Conservation (phyloP, 2,113 vertebrate species). For the Gopherus flavomarginatus region DNA sequence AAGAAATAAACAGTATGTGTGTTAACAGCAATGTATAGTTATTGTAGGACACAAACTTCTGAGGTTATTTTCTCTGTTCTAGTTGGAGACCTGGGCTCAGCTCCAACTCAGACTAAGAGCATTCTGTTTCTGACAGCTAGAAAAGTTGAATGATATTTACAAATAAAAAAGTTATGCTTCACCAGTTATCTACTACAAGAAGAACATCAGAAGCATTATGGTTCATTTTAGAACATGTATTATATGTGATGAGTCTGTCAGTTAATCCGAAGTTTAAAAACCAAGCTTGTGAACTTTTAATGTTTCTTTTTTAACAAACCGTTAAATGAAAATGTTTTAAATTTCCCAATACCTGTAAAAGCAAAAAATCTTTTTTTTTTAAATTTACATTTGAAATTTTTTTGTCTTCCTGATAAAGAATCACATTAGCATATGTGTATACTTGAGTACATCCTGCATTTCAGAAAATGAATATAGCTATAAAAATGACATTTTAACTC, state of each 20-base stretch:
- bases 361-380: background rate
- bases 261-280: background rate
- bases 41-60: background rate
- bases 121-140: background rate
- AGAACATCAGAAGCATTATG: background rate
- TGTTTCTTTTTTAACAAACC: background rate
- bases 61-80: background rate
- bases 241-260: background rate
- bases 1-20: background rate
- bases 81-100: background rate
- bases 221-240: background rate
- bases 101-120: background rate
- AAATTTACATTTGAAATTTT: background rate
- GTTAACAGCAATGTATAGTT: background rate
- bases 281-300: background rate
- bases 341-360: background rate
- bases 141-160: background rate
- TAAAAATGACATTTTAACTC: background rate
- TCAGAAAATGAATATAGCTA: background rate
- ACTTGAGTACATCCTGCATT: rapidly evolving
- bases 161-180: background rate
- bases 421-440: background rate
- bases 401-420: background rate
- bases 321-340: background rate
- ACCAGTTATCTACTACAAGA: background rate